A percentile compares a stretch with the other conserved stretches of the same genome.
Evolutionary conservation across 2,797 vertebrate species (phyloP).

Genomic region (Melanotaenia pygmaea): DNA sequence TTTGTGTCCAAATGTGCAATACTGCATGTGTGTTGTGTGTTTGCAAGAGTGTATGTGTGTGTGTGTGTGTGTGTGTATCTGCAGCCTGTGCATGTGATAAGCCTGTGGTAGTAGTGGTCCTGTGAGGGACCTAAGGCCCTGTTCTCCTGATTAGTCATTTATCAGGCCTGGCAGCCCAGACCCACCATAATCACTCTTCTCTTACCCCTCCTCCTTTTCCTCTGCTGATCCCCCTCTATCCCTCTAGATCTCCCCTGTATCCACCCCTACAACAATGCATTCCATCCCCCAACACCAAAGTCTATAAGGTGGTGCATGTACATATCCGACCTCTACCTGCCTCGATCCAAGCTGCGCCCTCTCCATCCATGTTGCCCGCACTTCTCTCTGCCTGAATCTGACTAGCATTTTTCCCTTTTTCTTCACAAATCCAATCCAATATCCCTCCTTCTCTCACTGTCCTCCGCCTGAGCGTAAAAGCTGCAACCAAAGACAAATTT

Average conservation of each 20-base stretch:
- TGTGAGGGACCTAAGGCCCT: conserved; percentile 91
- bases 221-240: conserved; percentile 76
- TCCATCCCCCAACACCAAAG: conserved; percentile 69
- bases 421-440: conserved; percentile 37
- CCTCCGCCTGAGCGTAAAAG: conserved; percentile 45
- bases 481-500: conserved; percentile 62
- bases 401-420: conserved; percentile 16
- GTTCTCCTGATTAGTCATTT: conserved; percentile 99
- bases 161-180: conserved; percentile 98
- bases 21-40: conserved; percentile 50
- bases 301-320: conserved; percentile 50
- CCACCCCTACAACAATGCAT: conserved; percentile 72
- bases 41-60: conserved; percentile 29
- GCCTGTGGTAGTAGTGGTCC: conserved; percentile 90
- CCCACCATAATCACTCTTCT: conserved; percentile 99
- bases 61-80: conserved; percentile 42
- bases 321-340: conserved; percentile 58
- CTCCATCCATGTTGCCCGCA: conserved; percentile 43
- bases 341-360: conserved; percentile 28
- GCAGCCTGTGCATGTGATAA: conserved; percentile 87
- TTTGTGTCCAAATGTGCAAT: conserved; percentile 61
- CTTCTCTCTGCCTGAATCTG: conserved; percentile 24
- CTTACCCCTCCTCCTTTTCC: conserved; percentile 78
- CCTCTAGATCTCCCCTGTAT: conserved; percentile 73
- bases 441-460: conserved; percentile 38